Base-by-base conservation (phyloP, 2,888 invertebrate species). In the Parnassius apollo region DNA sequence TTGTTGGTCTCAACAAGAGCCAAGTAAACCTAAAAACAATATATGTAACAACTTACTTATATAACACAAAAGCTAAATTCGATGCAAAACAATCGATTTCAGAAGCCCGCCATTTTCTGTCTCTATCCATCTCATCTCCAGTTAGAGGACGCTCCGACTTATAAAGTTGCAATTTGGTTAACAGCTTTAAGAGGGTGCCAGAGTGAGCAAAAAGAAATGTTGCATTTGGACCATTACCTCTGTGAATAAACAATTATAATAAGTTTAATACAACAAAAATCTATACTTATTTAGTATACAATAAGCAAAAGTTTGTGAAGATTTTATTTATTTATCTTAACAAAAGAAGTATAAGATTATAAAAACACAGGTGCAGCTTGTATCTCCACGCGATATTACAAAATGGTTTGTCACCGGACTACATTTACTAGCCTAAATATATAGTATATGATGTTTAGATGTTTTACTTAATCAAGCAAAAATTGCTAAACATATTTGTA, bases 171-270 rank as follows among this genome's bases (percentile, higher is more conserved):
- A 97, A 81, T 72, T 95, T 94, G 0, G 96, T 93, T 55, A 96
- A 76, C 59, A 96, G 80, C 86, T 97, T 97, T 44, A 97, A 84
- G 52, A 97, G 76, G 0, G 96, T 95, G 2, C 97, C 97, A 1
- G 97, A 97, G 85, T 97, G 97, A 0, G 96, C 94, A 77, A 97
- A 97, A 73, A 96, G 94, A 68, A 95, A 94, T 42, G 93, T 93
- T 42, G 93, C 93, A 68, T 86, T 88, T n/a, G 87, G 84, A 2
- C 81, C 78, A 8, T 78, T 66, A 11, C 74, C 72, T 22, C 88
- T 89, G 75, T 25, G 80, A 79, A 35, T 2, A 52, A 57, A 50
- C 44, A 51, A 44, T 13, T 42, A 58, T 48, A 9, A 55, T 57
- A 44, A 13, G 11, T 56, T 35, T 55, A 48, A 51, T 46, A 12